phyloP scores from a whole-genome alignment of 2,888 invertebrate species.

The Rhamnusium bicolor region DNA sequence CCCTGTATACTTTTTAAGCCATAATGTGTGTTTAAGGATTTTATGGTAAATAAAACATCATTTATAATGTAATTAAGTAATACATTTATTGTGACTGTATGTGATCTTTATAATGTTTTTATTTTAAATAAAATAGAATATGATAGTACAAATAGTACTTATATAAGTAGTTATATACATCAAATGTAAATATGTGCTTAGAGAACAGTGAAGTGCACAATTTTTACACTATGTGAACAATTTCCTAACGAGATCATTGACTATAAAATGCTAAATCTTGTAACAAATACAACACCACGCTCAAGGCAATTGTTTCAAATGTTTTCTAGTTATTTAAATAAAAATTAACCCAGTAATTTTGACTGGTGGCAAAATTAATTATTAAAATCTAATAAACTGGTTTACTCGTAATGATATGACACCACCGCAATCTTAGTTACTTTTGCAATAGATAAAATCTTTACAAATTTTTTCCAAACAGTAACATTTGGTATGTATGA shows the following conservation, averaged over 20 bases:
- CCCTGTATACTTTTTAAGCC: too few species aligned
- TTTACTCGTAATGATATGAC: too few species aligned
- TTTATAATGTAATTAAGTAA: slow-evolving; percentile 38
- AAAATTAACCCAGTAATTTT: slow-evolving; percentile 23
- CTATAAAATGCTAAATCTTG: slow-evolving; percentile 62
- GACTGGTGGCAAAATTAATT: slow-evolving; percentile 1
- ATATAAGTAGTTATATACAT: slow-evolving; percentile 59
- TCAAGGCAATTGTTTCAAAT: slow-evolving; percentile 51
- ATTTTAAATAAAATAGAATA: slow-evolving; percentile 61
- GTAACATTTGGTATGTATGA: background rate
- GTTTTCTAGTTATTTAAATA: slow-evolving; percentile 21
- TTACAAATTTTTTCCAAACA: background rate
- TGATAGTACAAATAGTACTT: slow-evolving; percentile 63
- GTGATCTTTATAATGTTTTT: slow-evolving; percentile 54
- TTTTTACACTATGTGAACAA: slow-evolving; percentile 56
- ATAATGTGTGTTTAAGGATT: background rate
- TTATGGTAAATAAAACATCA: slow-evolving; percentile 19
- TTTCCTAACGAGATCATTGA: slow-evolving; percentile 66
- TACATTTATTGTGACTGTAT: slow-evolving; percentile 58
- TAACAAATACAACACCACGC: slow-evolving; percentile 58
- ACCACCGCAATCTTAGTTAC: background rate
- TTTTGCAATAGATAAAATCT: too few species aligned
- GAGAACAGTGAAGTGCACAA: slow-evolving; percentile 56
- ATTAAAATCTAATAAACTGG: background rate
- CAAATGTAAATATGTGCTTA: slow-evolving; percentile 55